These are phyloP conservation scores for Hemitrygon akajei DNA, from an alignment of 2,797 vertebrate species.

Conservation along the genomic window DNA sequence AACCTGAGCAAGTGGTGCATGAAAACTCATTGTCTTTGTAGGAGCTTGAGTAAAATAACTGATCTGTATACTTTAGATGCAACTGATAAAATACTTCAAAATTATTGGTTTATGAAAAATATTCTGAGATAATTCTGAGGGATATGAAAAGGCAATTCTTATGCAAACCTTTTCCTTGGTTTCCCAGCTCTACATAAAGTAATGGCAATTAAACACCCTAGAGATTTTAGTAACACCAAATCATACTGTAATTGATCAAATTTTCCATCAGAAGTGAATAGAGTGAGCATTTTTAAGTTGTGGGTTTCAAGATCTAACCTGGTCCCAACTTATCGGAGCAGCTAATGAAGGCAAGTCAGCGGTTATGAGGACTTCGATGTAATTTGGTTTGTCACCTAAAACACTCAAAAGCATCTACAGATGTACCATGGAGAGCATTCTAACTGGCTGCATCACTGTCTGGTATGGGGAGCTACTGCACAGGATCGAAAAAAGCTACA, in stretches of 20 bases:
- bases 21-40: background rate
- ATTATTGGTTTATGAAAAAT: background rate
- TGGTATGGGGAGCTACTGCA: no score
- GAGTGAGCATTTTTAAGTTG: no score
- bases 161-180: background rate
- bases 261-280: background rate
- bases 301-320: no score
- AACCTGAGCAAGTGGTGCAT: background rate
- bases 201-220: background rate
- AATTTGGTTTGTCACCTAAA: no score
- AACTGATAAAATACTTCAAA: background rate
- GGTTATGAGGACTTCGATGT: no score
- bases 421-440: no score
- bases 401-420: no score
- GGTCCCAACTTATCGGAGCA: no score
- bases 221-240: background rate
- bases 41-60: background rate
- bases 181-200: background rate
- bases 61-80: background rate
- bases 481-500: no score
- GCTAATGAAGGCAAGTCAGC: no score
- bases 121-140: background rate
- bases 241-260: background rate
- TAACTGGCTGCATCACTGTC: no score
- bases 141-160: background rate